phyloP scores from a whole-genome alignment of 1,140 invertebrate species.

The Saccostrea echinata region DNA sequence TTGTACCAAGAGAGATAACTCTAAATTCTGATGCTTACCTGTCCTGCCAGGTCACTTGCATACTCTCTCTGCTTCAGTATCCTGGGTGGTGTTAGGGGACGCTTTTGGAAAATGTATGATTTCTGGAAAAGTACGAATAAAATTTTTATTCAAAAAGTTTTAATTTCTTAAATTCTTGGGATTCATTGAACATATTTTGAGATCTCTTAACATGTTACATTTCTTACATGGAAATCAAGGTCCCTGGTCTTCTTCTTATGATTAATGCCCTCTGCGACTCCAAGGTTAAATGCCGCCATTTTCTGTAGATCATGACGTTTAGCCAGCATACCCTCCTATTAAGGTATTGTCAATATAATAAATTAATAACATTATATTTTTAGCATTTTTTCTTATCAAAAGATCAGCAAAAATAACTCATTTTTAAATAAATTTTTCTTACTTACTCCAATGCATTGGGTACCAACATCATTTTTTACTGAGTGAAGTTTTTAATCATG shows the following conservation, averaged over 20 bases:
- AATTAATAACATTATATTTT: no score
- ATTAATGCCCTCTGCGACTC: slow-evolving; percentile 77
- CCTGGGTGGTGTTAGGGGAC: slow-evolving; percentile 78
- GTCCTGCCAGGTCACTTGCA: slow-evolving; percentile 70
- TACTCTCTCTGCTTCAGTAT: slow-evolving; percentile 76
- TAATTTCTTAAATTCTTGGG: neutral
- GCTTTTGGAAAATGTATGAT: slow-evolving; percentile 78
- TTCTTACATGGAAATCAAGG: slow-evolving; percentile 71
- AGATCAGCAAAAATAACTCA: no score
- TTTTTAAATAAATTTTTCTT: no score
- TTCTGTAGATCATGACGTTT: slow-evolving; percentile 77
- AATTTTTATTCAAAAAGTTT: neutral
- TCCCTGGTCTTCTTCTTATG: slow-evolving; percentile 73
- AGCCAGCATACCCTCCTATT: slow-evolving; percentile 73
- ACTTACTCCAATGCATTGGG: no score
- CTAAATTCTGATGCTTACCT: slow-evolving; percentile 62
- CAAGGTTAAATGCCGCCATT: slow-evolving; percentile 79
- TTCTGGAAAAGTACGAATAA: slow-evolving; percentile 67
- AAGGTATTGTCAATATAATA: slow-evolving; percentile 36
- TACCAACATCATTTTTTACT: no score
- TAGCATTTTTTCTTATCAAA: no score
- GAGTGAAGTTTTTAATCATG: no score
- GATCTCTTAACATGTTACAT: no score
- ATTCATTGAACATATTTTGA: neutral
- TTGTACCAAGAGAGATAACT: slow-evolving; percentile 23